Evolutionary conservation across 2,797 vertebrate genomes (phyloP).

Genomic region (Lepidocolaptes lacrymiger): DNA sequence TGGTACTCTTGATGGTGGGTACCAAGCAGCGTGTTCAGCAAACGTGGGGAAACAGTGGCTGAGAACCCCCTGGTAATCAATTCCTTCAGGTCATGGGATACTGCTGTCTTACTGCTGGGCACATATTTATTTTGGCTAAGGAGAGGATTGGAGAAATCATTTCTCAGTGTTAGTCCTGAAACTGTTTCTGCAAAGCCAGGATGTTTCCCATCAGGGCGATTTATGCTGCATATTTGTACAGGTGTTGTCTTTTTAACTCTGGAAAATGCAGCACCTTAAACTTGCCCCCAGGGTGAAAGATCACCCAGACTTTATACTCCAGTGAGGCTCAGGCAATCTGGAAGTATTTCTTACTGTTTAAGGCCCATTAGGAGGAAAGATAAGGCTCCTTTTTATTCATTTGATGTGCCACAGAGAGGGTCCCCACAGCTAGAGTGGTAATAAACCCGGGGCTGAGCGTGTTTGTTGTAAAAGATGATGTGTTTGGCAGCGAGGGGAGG

Average conservation of each 20-base stretch:
- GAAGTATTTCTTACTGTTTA: conserved; percentile 52
- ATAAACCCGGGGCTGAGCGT: conserved; percentile 78
- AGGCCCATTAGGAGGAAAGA: conserved; percentile 64
- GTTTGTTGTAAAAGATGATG: conserved; percentile 82
- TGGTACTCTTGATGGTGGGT: background rate
- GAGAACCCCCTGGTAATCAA: background rate
- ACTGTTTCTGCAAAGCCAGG: background rate
- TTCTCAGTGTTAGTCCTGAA: conserved; percentile 7
- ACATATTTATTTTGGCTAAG: conserved; percentile 25
- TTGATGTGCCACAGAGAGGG: conserved; percentile 58
- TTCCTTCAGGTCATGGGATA: background rate
- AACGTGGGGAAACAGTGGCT: background rate
- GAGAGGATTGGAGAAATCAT: background rate
- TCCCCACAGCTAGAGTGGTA: conserved; percentile 75
- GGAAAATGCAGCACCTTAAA: background rate
- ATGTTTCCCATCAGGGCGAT: conserved; percentile 7
- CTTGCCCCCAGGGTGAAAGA: conserved; percentile 1
- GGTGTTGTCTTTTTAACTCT: conserved; percentile 47
- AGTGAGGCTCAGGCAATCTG: conserved; percentile 75
- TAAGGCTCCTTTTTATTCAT: conserved; percentile 75
- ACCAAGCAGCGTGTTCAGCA: background rate
- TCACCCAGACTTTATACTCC: background rate
- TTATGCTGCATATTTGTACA: background rate
- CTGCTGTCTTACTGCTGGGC: background rate
- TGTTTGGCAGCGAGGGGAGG: conserved; percentile 81